A percentile compares a stretch with the other conserved stretches of the same genome.
These are phyloP conservation scores for Synanthedon formicaeformis DNA, from an alignment of 2,888 invertebrate genomes.

Conservation along the genomic window DNA sequence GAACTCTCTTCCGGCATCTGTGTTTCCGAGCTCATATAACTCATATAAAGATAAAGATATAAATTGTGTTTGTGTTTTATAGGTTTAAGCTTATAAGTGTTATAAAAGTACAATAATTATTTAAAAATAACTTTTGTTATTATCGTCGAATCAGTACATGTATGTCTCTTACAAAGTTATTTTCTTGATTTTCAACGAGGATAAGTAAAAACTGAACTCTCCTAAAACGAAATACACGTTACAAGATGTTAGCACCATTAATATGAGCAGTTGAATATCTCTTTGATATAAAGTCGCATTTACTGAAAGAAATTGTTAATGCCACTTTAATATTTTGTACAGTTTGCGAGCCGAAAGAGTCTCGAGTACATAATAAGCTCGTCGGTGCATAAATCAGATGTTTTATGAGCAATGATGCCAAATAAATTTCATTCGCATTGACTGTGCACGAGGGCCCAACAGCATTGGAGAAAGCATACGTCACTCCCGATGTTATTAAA, in stretches of 20 bases:
- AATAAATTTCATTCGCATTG: constrained; percentile 39
- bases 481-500: constrained; percentile 6
- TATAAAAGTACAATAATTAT: no score
- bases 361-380: constrained; percentile 40
- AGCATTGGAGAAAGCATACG: constrained; percentile 22
- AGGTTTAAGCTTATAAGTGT: no score
- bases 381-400: constrained; percentile 42
- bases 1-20: no score
- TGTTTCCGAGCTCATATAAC: no score
- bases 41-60: no score
- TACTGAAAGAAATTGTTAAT: constrained; percentile 24
- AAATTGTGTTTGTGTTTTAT: no score
- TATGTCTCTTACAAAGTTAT: no score
- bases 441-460: constrained; percentile 10
- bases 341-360: constrained; percentile 33
- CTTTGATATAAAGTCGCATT: background rate
- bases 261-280: background rate
- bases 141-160: no score
- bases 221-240: no score
- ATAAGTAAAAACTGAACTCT: no score
- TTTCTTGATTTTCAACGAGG: no score
- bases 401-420: constrained; percentile 45
- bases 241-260: background rate
- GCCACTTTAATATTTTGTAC: constrained; percentile 53
- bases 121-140: no score